Evolutionary conservation across 2,797 vertebrate genomes (phyloP), one percentile per base, ranked within the genome.

Genomic region (Enteromius thamalakanensis): DNA sequence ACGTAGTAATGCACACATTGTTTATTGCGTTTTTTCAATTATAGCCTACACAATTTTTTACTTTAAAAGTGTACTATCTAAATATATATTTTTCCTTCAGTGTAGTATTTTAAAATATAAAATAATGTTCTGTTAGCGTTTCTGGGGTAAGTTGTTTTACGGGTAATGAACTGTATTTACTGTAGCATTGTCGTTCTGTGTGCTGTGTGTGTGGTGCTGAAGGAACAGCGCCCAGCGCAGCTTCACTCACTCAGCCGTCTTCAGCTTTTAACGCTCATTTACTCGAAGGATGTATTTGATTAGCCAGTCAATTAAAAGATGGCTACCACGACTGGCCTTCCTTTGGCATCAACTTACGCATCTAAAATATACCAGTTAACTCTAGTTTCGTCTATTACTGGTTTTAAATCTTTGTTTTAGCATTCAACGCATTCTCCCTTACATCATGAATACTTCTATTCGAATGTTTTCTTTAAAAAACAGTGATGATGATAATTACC

Each of bases 221-320:
- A 93, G 89, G 92, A 90, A 93, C 86, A 94, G 91, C 90, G 87
- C 88, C 19, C 84, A 67, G 81, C 55, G 40, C 32, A 58, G 80
- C 47, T 76, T 64, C 49, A 67, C 78, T 58, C n/a, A 53, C 21
- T 51, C 77, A 26, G 1, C 60, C 26, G 26, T 17, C 76, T 88
- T 90, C 90, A 90, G 49, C 81, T 80, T 76, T 80, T 84, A 78
- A 77, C 82, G 71, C 53, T n/a, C 69, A 67, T 67, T 74, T 80
- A 78, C 42, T 40, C 70, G 58, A 32, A 32, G 69, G 34, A 68
- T 77, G 55, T 26, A 49, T 76, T 60, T 83, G 49, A 69, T 70
- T 47, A 77, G 23, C 17, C 58, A 58, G 37, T 82, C 32, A 67
- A 40, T 83, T 76, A 68, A 76, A 83, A 45, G 49, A 83, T 77